Base-by-base conservation (phyloP, 2,113 vertebrate species). In the Zootoca vivipara region DNA sequence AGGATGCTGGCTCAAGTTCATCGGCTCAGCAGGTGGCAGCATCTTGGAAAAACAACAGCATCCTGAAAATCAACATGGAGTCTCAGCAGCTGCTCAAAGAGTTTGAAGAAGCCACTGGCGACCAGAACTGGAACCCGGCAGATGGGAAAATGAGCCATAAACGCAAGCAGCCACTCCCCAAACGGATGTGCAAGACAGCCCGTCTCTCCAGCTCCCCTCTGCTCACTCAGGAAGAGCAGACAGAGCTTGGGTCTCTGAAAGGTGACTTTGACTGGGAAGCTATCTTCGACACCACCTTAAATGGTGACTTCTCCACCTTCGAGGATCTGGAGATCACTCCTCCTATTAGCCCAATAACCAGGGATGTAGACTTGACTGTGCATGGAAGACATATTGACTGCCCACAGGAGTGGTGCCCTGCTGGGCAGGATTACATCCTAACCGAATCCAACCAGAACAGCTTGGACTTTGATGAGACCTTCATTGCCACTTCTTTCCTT, bases 201-300 rank as follows among this genome's bases (percentile, higher is more conserved):
- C 95, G 97, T 16, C 93, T 97, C 1, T 96, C 97, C 90, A 97
- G 96, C 93, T 97, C 97, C 0, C 96, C 98, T 1, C 94, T 98
- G 92, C 96, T 98, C 87, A 95, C 91, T 38, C 95, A 92, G 18
- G 98, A 99, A 4, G 98, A 98, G 8, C 97, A 98, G 91, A 97
- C 96, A 0, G 98, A 98, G 90, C 95, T 98, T 77, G 98, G 97
- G 2, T 97, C 98, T 0, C 96, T 99, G 77, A 99, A 99, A 91
- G 98, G 98, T 6, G 97, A 97, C 95, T 99, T 99, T 83, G 98
- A 99, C 96, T 99, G 98, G 99, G 98, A 99, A 70, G 97, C 98
- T 86, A 95, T 99, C 91, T 97, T 99, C 4, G 96, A 99, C 77
- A 96, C 97, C 0, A 95, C 97, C 7, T 97, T 95, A 18, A 96